Conservation (phyloP, 1,140 invertebrate genomes). For the Babylonia areolata region DNA sequence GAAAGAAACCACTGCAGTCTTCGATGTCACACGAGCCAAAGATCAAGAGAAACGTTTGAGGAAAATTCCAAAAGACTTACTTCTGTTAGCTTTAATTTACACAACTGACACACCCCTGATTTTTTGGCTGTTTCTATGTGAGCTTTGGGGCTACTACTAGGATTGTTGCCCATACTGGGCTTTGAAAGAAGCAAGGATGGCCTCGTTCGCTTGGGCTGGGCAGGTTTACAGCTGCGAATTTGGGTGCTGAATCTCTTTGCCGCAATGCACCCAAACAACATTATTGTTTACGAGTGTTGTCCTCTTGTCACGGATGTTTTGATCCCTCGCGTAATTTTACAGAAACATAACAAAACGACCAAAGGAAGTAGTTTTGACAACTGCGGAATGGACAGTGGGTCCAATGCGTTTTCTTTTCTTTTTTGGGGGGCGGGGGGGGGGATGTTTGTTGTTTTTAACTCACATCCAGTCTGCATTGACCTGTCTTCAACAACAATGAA, state of each 20-base stretch:
- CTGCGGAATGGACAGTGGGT: no score
- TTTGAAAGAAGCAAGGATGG: neutral
- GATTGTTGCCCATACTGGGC: conserved; percentile 85
- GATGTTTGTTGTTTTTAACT: no score
- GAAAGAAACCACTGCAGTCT: no score
- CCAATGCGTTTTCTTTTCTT: no score
- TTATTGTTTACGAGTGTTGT: neutral
- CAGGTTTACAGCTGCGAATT: neutral
- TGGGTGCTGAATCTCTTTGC: neutral
- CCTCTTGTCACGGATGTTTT: neutral
- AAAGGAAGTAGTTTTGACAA: no score
- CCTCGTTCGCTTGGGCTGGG: neutral
- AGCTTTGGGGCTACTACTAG: conserved; percentile 83
- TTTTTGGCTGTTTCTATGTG: conserved; percentile 94
- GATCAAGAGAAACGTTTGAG: no score
- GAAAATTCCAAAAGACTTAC: conserved; percentile 54
- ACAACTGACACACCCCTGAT: conserved; percentile 93
- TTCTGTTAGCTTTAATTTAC: conserved; percentile 86
- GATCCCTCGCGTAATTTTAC: no score
- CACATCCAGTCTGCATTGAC: no score
- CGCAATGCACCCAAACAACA: neutral
- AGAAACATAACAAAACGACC: no score
- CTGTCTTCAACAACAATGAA: no score
- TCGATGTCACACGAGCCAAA: no score
- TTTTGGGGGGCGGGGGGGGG: no score